These are phyloP conservation scores for Coregonus clupeaformis DNA, from an alignment of 2,113 vertebrate species.

Conservation along the genomic window DNA sequence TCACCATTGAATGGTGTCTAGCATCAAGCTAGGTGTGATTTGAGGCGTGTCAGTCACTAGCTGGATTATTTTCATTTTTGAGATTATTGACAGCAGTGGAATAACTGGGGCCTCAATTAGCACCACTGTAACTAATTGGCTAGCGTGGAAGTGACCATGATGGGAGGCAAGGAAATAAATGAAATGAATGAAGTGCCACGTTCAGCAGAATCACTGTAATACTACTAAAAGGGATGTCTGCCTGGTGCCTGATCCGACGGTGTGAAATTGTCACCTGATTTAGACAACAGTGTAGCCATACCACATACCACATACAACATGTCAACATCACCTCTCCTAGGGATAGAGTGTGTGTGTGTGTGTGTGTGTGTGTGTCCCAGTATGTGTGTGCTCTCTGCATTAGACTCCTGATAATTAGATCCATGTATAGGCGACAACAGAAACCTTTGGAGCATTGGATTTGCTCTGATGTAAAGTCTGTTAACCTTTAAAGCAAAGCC, in stretches of 20 bases:
- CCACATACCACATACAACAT: background rate
- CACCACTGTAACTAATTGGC: constrained; percentile 64
- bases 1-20: too few relatives aligned
- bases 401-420: constrained; percentile 52
- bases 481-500: constrained; percentile 78
- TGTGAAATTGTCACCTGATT: too few relatives aligned
- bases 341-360: background rate
- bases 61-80: constrained; percentile 10
- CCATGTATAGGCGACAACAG: constrained; percentile 63
- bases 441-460: constrained; percentile 63
- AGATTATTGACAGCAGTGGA: constrained; percentile 66
- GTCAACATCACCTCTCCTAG: background rate
- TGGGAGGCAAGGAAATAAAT: constrained; percentile 55
- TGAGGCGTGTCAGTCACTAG: background rate
- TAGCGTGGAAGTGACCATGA: constrained; percentile 53
- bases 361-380: too few relatives aligned
- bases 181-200: constrained; percentile 41
- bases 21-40: background rate
- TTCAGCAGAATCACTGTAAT: constrained; percentile 12
- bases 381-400: constrained; percentile 22
- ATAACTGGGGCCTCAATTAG: constrained; percentile 66
- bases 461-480: constrained; percentile 66
- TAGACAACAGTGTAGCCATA: too few relatives aligned
- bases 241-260: too few relatives aligned
- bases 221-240: too few relatives aligned